A percentile compares a stretch with the other conserved stretches of the same genome.
phyloP scores from a whole-genome alignment of 2,797 vertebrate genomes.

The Sternotherus odoratus region DNA sequence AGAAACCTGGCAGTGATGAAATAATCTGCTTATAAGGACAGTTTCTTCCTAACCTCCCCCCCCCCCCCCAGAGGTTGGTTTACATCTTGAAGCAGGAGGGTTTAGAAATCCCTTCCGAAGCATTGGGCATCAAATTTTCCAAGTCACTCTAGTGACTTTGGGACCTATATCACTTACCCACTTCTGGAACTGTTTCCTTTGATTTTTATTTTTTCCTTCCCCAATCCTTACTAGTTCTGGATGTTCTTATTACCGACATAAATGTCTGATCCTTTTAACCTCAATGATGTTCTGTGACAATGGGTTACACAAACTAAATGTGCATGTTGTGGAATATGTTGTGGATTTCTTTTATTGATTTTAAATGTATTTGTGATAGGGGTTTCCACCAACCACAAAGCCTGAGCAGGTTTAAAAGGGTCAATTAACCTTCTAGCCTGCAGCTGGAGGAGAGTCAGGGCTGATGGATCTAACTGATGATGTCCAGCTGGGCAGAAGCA shows the following conservation, averaged over 20 bases:
- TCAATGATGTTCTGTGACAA: neutral
- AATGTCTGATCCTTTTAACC: accelerated
- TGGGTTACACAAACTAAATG: neutral
- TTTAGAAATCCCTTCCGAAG: neutral
- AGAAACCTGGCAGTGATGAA: neutral
- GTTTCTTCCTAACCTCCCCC: neutral
- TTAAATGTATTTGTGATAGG: neutral
- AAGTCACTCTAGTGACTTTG: neutral
- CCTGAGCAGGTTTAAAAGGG: neutral
- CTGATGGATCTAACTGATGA: neutral
- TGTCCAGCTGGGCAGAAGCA: neutral
- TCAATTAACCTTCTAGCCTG: neutral
- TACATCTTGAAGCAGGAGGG: neutral
- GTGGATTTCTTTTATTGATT: neutral
- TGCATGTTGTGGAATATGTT: neutral
- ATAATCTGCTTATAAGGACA: neutral
- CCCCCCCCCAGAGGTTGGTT: accelerated
- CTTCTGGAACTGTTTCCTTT: neutral
- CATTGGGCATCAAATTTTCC: neutral
- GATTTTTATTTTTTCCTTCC: neutral
- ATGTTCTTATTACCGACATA: neutral
- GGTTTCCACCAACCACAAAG: neutral
- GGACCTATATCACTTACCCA: neutral
- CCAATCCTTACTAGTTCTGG: neutral
- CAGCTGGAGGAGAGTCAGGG: neutral